Percentiles rank a stretch among this genome's conserved stretches.
Evolutionary conservation across 2,113 vertebrate genomes (phyloP).

Genomic region (Microcebus jonahi): DNA sequence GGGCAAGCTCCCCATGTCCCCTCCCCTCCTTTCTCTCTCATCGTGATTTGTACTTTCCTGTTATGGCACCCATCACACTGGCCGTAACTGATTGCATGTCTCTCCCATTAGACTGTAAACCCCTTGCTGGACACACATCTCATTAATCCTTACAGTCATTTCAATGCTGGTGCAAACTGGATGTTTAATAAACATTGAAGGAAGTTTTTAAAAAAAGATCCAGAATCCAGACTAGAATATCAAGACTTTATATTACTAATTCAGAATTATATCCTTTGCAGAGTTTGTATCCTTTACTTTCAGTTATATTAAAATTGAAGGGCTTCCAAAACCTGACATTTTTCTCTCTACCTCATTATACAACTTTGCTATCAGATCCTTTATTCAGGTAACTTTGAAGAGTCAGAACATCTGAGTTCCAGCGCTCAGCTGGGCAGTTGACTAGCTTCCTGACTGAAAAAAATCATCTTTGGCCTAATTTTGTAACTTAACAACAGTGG

Average conservation of each 20-base stretch:
- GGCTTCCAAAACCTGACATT: background rate
- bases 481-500: background rate
- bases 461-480: background rate
- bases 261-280: background rate
- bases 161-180: background rate
- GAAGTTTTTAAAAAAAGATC: background rate
- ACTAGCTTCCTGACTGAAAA: background rate
- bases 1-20: background rate
- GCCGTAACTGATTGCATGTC: background rate
- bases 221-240: background rate
- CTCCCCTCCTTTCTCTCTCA: background rate
- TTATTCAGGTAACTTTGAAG: background rate
- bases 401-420: background rate
- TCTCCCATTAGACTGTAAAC: background rate
- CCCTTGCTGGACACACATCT: background rate
- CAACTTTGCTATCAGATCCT: background rate
- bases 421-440: background rate
- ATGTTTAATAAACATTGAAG: slow-evolving; percentile 2
- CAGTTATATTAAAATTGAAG: background rate
- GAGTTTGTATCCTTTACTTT: background rate
- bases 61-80: background rate
- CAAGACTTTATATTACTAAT: background rate
- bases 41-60: background rate
- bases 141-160: background rate
- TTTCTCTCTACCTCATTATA: background rate